Conservation (phyloP, 2,888 invertebrate species). For the Euzophera pinguis region DNA sequence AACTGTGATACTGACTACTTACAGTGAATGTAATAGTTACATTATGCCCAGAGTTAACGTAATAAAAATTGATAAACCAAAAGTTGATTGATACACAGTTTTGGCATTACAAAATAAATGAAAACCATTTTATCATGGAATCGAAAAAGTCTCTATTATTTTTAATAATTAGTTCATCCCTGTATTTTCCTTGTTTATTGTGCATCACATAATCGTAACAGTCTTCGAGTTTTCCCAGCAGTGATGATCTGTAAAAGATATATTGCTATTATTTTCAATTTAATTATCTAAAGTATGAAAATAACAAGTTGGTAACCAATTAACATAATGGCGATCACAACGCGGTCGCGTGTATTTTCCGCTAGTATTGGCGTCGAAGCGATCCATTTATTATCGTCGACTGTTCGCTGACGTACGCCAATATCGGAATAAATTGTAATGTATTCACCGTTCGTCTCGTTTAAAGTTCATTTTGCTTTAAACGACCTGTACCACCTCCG, state of each 20-base stretch:
- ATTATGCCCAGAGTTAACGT: neutral
- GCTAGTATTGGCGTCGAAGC: slow-evolving; percentile 70
- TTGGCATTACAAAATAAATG: neutral
- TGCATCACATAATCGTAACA: slow-evolving; percentile 18
- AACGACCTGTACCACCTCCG: slow-evolving; percentile 55
- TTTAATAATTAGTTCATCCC: neutral
- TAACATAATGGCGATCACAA: slow-evolving; percentile 70
- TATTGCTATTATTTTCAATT: slow-evolving; percentile 37
- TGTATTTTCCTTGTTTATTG: slow-evolving; percentile 13
- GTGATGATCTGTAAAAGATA: slow-evolving; percentile 43
- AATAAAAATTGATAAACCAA: neutral
- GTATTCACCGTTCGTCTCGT: slow-evolving; percentile 35
- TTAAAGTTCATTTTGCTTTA: slow-evolving; percentile 61
- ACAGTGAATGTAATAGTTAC: slow-evolving; percentile 9
- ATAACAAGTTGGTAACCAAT: slow-evolving; percentile 61
- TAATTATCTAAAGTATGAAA: slow-evolving; percentile 44
- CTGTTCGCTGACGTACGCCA: slow-evolving; percentile 65
- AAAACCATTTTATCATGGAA: neutral
- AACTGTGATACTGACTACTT: slow-evolving; percentile 2
- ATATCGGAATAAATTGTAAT: slow-evolving; percentile 38
- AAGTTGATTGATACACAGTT: neutral
- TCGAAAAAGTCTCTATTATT: neutral
- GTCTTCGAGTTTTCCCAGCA: slow-evolving; percentile 8
- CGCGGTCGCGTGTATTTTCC: slow-evolving; percentile 75
- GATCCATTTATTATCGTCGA: slow-evolving; percentile 75